Percentiles rank a stretch among this genome's conserved stretches.
Evolutionary conservation across 1,140 invertebrate genomes (phyloP).

Genomic region (Metaphire vulgaris): DNA sequence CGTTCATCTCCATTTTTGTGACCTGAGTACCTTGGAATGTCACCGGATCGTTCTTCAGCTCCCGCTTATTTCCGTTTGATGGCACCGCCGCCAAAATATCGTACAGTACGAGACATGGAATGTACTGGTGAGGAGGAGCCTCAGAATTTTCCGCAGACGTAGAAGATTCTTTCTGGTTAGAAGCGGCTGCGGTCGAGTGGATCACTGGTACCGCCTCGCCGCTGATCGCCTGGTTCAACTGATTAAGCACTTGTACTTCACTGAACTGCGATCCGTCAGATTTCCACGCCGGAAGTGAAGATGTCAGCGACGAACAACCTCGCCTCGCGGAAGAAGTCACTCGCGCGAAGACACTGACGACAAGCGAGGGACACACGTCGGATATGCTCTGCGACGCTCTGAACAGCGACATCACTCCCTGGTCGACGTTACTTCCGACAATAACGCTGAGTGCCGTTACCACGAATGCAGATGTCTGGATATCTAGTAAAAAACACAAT

Average conservation of each 20-base stretch:
- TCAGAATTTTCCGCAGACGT: not conserved
- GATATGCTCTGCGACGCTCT: constrained; percentile 5
- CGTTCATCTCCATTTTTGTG: not conserved
- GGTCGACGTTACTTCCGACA: constrained; percentile 29
- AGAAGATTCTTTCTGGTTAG: not conserved
- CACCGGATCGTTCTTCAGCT: not conserved
- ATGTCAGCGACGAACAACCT: not conserved
- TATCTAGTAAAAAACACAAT: not conserved
- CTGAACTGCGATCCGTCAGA: not conserved
- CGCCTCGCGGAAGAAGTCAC: constrained; percentile 31
- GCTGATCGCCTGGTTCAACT: constrained; percentile 58
- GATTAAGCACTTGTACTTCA: constrained; percentile 59
- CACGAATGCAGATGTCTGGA: constrained; percentile 25
- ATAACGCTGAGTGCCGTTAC: constrained; percentile 44
- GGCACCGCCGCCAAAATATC: not conserved
- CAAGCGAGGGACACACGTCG: constrained; percentile 35
- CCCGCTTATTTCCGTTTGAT: not conserved
- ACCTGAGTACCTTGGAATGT: not conserved
- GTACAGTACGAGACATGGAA: not conserved
- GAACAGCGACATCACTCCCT: not conserved
- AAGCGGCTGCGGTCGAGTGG: not conserved
- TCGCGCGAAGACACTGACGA: constrained; percentile 44
- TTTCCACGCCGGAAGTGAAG: not conserved
- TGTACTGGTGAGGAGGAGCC: not conserved
- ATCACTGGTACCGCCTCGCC: constrained; percentile 48